Base-by-base conservation (phyloP, 2,888 invertebrate species). In the Drosophila imparisetae region DNA sequence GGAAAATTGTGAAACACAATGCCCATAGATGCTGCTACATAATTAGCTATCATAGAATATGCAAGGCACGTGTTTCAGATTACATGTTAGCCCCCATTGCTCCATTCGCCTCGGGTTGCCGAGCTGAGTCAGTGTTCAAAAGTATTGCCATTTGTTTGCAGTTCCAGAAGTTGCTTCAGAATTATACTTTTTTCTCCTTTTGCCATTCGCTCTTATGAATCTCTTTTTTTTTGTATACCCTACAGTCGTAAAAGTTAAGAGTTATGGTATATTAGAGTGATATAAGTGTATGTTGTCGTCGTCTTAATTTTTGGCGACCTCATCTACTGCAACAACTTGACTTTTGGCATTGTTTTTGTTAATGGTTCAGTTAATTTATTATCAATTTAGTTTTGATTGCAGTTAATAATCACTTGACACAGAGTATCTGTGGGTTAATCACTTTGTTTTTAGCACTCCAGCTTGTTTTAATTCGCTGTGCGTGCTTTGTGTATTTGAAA, bases 1-100 rank as follows among this genome's bases (percentile, higher is more conserved):
- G 68, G 45, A 59, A 77, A 79, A 84, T 74, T 84, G 61, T 66
- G 61, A 63, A 81, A 73, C 62, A 75, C 60, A 29, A 72, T 67
- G 45, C 48, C 65, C 67, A 58, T 64, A 72, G 66, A 72, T 55
- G 73, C 32, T 57, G 57, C 69, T 59, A 69, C 70, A 89, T 89
- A 86, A 86, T 86, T 86, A 86, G 86, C 84, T 86, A 81, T 75
- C 86, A 90, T 89, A 89, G 86, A 89, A 84, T 84, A 90, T 86
- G 72, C 86, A 63, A 70, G 71, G 72, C 86, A 86, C 86, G 86
- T 75, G 66, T 66, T 57, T 73, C 74, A 63, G 58, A 59, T 78
- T 80, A 78, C 84, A 69, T 55, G 63, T 66, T 67, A 36, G 45
- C 48, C 42, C 38, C 42, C 57, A 8, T n/a, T 21, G 27, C 42